Evolutionary conservation across 2,113 vertebrate genomes (phyloP), one percentile per base, ranked within the genome.

Genomic region (Zeus faber): DNA sequence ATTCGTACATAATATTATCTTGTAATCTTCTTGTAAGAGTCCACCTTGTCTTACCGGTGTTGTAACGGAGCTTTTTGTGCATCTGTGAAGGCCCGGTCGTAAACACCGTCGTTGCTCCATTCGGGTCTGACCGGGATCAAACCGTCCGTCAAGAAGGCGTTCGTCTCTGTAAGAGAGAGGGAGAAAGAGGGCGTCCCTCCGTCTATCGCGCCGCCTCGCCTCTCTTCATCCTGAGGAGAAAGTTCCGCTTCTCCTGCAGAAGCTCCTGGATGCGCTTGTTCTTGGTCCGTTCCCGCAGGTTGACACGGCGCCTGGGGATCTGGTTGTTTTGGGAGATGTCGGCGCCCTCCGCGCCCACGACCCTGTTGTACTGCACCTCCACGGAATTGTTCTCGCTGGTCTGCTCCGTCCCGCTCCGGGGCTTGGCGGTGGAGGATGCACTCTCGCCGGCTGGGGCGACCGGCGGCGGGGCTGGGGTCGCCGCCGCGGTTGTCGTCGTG

Each of bases 231-330:
- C 92, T 83, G 18, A 90, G 90, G 37, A 89, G 86, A 67, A 88
- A 89, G 82, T 90, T 91, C 79, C 85, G 82, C 72, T 95, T 95
- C 71, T 96, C 95, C 49, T 92, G 92, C 3, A 99, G 91, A 72
- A 99, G 90, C 84, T 96, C 88, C 74, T 98, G 94, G 80, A 99
- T 98, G 29, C 96, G 91, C 70, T 92, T 93, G 88, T 99, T 99
- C 84, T 84, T 92, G 50, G 94, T 99, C 87, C 85, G 91, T 83
- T 97, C 95, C 0, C 88, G 81, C 0, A 86, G 84, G 3, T 83
- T 92, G 62, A 92, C 79, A 1, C 86, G 69, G 0, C 84, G 91
- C 65, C 88, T 91, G 46, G 90, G 85, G 53, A 97, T 94, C 74
- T 93, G 71, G 81, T 97, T 96, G 79, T 91, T 93, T 14, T 90